Conservation (phyloP, 2,113 vertebrate genomes). For the Ellobius talpinus region DNA sequence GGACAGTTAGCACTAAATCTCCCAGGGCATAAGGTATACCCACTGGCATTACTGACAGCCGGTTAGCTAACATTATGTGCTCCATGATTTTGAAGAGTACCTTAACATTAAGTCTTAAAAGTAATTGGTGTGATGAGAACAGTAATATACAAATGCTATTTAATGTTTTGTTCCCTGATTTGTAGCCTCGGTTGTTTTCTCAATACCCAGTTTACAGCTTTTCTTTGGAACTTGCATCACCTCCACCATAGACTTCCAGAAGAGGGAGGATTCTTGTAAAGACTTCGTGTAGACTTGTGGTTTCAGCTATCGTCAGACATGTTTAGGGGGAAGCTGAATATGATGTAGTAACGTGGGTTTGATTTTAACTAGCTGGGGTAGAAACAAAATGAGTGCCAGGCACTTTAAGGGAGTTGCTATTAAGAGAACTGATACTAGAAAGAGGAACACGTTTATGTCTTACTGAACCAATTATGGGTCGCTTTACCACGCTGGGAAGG, state of each 20-base stretch:
- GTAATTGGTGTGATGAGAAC: background rate
- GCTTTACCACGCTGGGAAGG: background rate
- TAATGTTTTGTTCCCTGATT: background rate
- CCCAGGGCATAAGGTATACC: background rate
- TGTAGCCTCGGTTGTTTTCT: background rate
- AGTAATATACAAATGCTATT: background rate
- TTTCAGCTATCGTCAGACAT: background rate
- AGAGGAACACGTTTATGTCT: constrained; percentile 51
- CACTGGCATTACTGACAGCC: constrained; percentile 34
- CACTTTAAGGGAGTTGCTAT: constrained; percentile 33
- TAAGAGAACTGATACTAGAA: constrained; percentile 57
- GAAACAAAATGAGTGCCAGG: background rate
- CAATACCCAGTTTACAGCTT: constrained; percentile 33
- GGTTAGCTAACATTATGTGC: constrained; percentile 15
- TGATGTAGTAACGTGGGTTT: constrained; percentile 28
- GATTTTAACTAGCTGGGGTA: constrained; percentile 47
- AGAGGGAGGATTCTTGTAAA: constrained; percentile 45
- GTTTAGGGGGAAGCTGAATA: background rate
- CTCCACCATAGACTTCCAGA: background rate
- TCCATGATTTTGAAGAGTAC: constrained; percentile 17
- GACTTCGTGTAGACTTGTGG: background rate
- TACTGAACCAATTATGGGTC: constrained; percentile 15
- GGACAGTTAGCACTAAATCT: background rate
- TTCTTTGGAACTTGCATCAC: background rate
- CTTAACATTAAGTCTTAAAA: constrained; percentile 1